Evolutionary conservation across 2,888 invertebrate species (phyloP).

Genomic region (Aporophyla lueneburgensis): DNA sequence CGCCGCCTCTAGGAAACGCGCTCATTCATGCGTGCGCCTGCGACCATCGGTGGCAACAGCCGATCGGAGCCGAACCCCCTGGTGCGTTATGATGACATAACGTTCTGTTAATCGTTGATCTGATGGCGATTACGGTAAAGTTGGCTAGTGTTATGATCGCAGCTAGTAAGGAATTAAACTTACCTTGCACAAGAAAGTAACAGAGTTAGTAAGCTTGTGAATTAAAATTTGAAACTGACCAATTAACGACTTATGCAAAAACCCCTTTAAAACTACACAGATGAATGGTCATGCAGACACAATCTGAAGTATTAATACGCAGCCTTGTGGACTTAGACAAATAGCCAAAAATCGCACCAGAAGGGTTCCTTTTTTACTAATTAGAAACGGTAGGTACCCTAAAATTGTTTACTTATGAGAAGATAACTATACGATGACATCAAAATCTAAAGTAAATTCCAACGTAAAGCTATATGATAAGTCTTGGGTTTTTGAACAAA

Average conservation of each 20-base stretch:
- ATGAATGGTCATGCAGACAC: not conserved
- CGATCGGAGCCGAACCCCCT: conserved; percentile 42
- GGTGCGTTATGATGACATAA: conserved; percentile 35
- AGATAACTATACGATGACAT: not conserved
- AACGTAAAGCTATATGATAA: not conserved
- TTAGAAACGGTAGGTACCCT: too few species aligned
- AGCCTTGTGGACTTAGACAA: not conserved
- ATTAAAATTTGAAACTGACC: not conserved
- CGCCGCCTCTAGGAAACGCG: conserved; percentile 67
- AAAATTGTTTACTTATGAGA: not conserved
- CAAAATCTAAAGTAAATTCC: not conserved
- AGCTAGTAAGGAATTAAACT: not conserved
- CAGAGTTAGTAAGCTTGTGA: not conserved
- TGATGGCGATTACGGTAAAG: conserved; percentile 1
- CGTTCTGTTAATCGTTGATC: conserved; percentile 11
- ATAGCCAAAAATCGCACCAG: not conserved
- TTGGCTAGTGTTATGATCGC: not conserved
- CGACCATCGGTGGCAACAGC: conserved; percentile 25
- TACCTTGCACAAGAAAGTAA: not conserved
- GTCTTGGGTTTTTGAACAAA: not conserved
- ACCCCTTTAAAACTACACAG: not conserved
- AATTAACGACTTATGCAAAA: not conserved
- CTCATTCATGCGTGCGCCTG: conserved; percentile 67
- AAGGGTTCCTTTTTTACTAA: not conserved
- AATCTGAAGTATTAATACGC: not conserved